phyloP scores from a whole-genome alignment of 2,113 vertebrate species.

The Microtus montanus region DNA sequence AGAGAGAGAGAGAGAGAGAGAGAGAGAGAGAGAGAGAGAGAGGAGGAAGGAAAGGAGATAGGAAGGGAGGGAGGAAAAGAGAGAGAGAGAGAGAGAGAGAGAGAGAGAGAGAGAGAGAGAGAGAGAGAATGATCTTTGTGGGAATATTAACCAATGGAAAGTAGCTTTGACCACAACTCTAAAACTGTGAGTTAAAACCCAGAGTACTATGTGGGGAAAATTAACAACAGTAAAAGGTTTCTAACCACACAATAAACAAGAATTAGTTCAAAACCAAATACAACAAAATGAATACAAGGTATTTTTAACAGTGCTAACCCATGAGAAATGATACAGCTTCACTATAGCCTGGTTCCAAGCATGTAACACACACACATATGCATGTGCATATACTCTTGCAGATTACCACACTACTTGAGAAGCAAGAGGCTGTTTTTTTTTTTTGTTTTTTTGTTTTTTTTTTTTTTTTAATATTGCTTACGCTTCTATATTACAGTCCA shows the following conservation, averaged over 20 bases:
- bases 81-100: not conserved
- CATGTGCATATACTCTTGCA: not conserved
- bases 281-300: not conserved
- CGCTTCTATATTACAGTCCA: not conserved
- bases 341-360: not conserved
- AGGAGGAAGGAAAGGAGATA: too few species aligned
- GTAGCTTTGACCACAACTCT: not conserved
- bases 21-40: too few species aligned
- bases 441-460: too few species aligned
- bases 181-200: not conserved
- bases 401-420: not conserved
- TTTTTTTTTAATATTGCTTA: not conserved
- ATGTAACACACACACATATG: not conserved
- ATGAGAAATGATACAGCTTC: not conserved
- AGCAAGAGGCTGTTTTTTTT: not conserved
- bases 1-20: too few species aligned
- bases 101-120: too few species aligned
- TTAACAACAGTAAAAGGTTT: not conserved
- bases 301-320: not conserved
- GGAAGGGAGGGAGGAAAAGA: not conserved
- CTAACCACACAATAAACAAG: not conserved
- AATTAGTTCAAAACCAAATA: not conserved
- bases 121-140: not conserved
- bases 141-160: not conserved
- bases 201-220: not conserved